These are phyloP conservation scores for Enteromius argenteus DNA, from an alignment of 2,797 vertebrate species.

Conservation along the genomic window DNA sequence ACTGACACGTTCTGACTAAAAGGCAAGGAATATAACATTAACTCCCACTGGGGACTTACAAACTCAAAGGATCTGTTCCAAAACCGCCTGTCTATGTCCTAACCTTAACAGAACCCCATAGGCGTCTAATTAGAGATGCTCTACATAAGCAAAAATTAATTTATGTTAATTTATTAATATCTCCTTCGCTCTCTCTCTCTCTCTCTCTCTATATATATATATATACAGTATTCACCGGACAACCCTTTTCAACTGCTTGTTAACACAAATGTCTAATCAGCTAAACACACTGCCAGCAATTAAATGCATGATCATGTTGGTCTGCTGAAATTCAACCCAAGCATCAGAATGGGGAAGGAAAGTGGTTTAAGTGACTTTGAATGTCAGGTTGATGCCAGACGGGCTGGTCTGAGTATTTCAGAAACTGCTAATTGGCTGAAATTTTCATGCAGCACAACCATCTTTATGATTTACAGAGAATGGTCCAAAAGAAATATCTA, in stretches of 20 bases:
- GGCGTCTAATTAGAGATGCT: neutral
- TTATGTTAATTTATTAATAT: neutral
- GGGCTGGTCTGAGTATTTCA: neutral
- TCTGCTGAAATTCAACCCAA: neutral
- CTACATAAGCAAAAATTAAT: neutral
- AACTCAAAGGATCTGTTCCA: neutral
- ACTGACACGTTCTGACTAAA: neutral
- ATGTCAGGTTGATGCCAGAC: neutral
- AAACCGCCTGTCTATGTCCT: neutral
- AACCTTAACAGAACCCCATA: slow-evolving; percentile 3
- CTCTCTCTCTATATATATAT: neutral
- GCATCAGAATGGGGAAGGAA: neutral
- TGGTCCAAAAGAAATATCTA: neutral
- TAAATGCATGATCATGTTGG: neutral
- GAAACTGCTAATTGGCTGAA: neutral
- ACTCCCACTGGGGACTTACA: neutral
- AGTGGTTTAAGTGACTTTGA: neutral
- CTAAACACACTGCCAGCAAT: neutral
- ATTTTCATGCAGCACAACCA: neutral
- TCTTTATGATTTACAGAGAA: neutral
- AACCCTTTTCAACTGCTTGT: neutral
- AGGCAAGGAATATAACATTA: neutral
- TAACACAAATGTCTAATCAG: neutral
- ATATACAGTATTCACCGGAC: too few species aligned
- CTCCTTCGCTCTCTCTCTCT: neutral